These are phyloP conservation scores for Neostethus bicornis DNA, from an alignment of 2,797 vertebrate genomes.

Conservation along the genomic window DNA sequence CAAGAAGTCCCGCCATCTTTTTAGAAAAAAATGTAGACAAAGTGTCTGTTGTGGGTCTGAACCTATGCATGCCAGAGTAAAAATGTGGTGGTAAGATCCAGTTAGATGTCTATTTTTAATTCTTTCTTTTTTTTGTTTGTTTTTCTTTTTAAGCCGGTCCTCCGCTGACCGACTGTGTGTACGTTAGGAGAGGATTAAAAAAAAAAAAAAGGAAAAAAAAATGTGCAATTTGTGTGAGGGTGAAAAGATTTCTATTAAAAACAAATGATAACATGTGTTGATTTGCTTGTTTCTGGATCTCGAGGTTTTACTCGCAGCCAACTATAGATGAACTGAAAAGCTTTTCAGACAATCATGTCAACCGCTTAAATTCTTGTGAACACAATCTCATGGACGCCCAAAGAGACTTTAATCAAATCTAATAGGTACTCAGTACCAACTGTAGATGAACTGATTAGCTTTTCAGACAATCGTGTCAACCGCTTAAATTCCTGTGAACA, in stretches of 20 bases:
- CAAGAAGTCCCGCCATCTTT: conserved; percentile 53
- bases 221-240: conserved; percentile 74
- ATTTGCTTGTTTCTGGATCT: conserved; percentile 46
- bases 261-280: conserved; percentile 57
- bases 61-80: conserved; percentile 74
- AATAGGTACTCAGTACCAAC: too few relatives aligned
- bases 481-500: too few relatives aligned
- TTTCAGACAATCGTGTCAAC: too few relatives aligned
- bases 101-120: conserved; percentile 70
- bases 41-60: conserved; percentile 69
- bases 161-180: conserved; percentile 72
- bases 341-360: too few relatives aligned
- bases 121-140: conserved; percentile 50
- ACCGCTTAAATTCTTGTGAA: too few relatives aligned
- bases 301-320: neutral
- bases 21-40: conserved; percentile 59
- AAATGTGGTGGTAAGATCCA: conserved; percentile 71
- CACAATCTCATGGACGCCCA: too few relatives aligned
- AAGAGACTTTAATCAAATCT: too few relatives aligned
- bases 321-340: too few relatives aligned
- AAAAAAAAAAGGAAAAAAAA: conserved; percentile 46
- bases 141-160: conserved; percentile 61
- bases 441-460: too few relatives aligned
- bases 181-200: conserved; percentile 65
- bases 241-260: conserved; percentile 76